Evolutionary conservation across 2,113 vertebrate genomes (phyloP).

Genomic region (Protobothrops mucrosquamatus): DNA sequence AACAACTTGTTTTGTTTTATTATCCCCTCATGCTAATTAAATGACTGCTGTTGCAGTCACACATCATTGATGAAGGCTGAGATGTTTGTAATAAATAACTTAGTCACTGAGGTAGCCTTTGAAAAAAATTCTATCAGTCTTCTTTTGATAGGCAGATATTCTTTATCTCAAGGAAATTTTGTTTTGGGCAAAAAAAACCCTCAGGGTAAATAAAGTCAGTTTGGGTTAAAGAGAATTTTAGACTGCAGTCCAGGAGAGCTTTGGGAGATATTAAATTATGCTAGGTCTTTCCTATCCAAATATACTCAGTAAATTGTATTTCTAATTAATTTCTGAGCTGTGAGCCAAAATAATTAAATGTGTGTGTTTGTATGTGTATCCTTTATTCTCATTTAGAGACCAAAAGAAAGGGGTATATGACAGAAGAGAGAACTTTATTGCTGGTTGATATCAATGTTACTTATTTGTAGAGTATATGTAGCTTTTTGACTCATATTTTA

Average conservation of each 20-base stretch:
- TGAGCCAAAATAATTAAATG: conserved; percentile 25
- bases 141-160: background rate
- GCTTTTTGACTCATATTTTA: conserved; percentile 13
- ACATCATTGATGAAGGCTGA: background rate
- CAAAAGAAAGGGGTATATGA: conserved; percentile 17
- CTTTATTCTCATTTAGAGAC: conserved; percentile 15
- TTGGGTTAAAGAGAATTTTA: background rate
- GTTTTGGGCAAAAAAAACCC: background rate
- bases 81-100: background rate
- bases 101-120: background rate
- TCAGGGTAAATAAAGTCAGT: background rate
- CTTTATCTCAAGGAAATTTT: background rate
- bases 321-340: conserved; percentile 24
- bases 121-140: background rate
- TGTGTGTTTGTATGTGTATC: background rate
- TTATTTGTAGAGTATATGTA: conserved; percentile 17
- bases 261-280: background rate
- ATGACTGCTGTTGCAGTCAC: background rate
- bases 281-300: background rate
- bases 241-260: background rate
- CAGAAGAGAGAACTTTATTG: conserved; percentile 25
- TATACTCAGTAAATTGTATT: conserved; percentile 11
- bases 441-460: conserved; percentile 33
- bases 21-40: background rate
- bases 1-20: background rate